Evolutionary conservation across 2,888 invertebrate genomes (phyloP), one percentile per base, ranked within the genome.

Genomic region (Homarus gammarus): DNA sequence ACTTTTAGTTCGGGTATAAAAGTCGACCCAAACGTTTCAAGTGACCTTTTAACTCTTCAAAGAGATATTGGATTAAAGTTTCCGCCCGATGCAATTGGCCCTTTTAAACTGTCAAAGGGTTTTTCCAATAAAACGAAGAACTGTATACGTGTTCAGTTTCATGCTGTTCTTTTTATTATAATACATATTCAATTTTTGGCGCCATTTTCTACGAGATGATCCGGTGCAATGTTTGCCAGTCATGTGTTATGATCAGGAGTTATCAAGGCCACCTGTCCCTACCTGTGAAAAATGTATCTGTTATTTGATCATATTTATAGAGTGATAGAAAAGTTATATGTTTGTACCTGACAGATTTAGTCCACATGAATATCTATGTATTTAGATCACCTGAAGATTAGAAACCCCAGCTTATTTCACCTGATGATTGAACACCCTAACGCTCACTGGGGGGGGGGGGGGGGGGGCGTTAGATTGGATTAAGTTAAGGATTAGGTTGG

Each of bases 41-140:
- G 64, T 64, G 64, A 64, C 64, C n/a, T 64, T 27, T 64, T 64
- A 64, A 22, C 64, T 64, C 64, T 64, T 64, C 64, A 64, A 64
- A 64, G 64, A 64, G 64, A 64, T 64, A 64, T 27, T n/a, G 27
- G 64, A 64, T 64, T 27, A 64, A 64, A 64, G 64, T 64, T 64
- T 64, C 22, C 64, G 27, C n/a, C 64, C 64, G 31, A 64, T 64
- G 64, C n/a, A 64, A 64, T 64, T 64, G 64, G 27, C 8, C 6
- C n/a, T 64, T 64, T 64, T 64, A 64, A 22, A 64, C 64, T 64
- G 64, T 64, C 64, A 64, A 64, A 64, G 31, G 64, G 27, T 64
- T 64, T 64, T 64, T 6, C 31, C 64, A 64, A n/a, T 64, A 64
- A 8, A 27, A 27, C 64, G 27, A 27, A 27, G 12, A 8, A 44